Evolutionary conservation across 2,113 vertebrate species (phyloP).

Genomic region (Sinocyclocheilus anophthalmus): DNA sequence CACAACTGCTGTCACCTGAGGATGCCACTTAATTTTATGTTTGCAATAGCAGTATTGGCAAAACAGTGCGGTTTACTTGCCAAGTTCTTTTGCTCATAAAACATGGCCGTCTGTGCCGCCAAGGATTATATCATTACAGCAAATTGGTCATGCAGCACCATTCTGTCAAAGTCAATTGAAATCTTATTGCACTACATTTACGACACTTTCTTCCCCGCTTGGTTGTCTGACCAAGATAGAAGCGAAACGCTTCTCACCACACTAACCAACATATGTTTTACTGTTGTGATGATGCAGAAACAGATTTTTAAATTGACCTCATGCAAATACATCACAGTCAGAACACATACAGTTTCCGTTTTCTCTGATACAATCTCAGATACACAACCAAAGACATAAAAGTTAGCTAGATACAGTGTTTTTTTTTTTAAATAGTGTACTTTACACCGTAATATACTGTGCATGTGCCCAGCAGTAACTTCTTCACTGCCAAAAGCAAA

Average conservation of each 20-base stretch:
- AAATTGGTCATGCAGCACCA: conserved; percentile 56
- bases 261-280: conserved; percentile 20
- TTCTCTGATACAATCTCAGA: too few relatives aligned
- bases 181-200: conserved; percentile 52
- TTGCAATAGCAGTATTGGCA: conserved; percentile 40
- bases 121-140: conserved; percentile 50
- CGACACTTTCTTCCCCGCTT: conserved; percentile 43
- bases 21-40: conserved; percentile 35
- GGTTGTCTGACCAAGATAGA: conserved; percentile 17
- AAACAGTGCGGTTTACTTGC: conserved; percentile 38
- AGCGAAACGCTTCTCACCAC: neutral
- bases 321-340: too few relatives aligned
- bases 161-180: conserved; percentile 58
- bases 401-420: too few relatives aligned
- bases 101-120: conserved; percentile 46
- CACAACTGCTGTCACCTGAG: conserved; percentile 26
- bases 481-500: too few relatives aligned
- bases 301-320: neutral
- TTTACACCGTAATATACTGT: too few relatives aligned
- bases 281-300: neutral
- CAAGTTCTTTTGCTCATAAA: conserved; percentile 49
- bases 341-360: too few relatives aligned
- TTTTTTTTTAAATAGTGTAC: too few relatives aligned
- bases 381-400: too few relatives aligned
- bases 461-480: too few relatives aligned